Evolutionary conservation across 2,797 vertebrate species (phyloP).

Genomic region (Brotula barbata): DNA sequence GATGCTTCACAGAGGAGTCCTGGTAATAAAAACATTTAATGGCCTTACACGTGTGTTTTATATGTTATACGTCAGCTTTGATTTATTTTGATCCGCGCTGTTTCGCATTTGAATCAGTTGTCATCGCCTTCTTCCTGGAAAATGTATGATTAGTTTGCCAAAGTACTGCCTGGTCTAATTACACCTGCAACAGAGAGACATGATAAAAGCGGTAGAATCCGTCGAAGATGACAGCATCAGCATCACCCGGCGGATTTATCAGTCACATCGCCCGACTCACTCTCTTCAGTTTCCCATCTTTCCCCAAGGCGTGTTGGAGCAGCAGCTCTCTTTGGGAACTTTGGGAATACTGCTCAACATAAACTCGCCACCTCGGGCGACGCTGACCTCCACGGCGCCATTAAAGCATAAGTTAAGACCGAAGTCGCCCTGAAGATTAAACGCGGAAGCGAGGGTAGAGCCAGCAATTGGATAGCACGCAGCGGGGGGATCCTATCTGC

Average conservation of each 20-base stretch:
- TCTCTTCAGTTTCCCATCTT: slow-evolving; percentile 39
- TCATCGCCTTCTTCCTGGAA: too few relatives aligned
- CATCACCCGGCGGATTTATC: slow-evolving; percentile 37
- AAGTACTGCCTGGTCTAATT: neutral
- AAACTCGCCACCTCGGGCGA: slow-evolving; percentile 23
- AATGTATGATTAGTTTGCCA: too few relatives aligned
- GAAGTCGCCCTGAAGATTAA: slow-evolving; percentile 21
- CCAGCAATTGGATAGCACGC: neutral
- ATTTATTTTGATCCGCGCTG: neutral
- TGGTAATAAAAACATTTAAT: slow-evolving; percentile 60
- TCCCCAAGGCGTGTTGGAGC: slow-evolving; percentile 37
- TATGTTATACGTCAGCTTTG: too few relatives aligned
- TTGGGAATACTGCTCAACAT: slow-evolving; percentile 31
- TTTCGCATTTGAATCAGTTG: too few relatives aligned
- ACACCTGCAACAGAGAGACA: slow-evolving; percentile 2
- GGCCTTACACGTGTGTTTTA: neutral
- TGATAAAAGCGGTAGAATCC: slow-evolving; percentile 3
- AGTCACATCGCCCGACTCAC: slow-evolving; percentile 53
- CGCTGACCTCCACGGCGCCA: slow-evolving; percentile 27
- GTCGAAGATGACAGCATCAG: slow-evolving; percentile 29
- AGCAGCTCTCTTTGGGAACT: slow-evolving; percentile 43
- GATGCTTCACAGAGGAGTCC: slow-evolving; percentile 45
- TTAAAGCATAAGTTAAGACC: slow-evolving; percentile 20
- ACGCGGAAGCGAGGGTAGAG: slow-evolving; percentile 16
- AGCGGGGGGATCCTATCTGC: neutral